Evolutionary conservation across 64 coral and sea anemone species (phyloP), one percentile per base, ranked within the genome.

Genomic region (Montipora foliosa): DNA sequence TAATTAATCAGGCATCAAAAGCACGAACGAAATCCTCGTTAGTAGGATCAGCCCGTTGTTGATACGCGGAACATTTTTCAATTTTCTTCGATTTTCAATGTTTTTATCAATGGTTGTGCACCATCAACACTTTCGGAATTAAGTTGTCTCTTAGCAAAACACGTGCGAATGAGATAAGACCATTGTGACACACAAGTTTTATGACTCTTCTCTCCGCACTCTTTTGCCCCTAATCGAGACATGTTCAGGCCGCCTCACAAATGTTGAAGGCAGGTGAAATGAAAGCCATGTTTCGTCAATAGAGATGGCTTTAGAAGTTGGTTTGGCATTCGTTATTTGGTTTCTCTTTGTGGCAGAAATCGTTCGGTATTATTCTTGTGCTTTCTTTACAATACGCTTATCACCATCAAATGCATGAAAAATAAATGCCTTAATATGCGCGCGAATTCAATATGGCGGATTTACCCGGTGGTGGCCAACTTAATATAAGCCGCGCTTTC

Each of bases 141-240:
- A 10, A 71, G 45, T 86, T 92, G 90, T 92, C 81, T 92, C 90
- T 83, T 64, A 85, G 90, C 72, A 49, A 82, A 92, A 92, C 90
- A 92, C 90, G 90, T 92, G 90, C 11, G 75, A 44, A 17, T 13
- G 17, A 22, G 57, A 76, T 84, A 92, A 83, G 45, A 58, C 90
- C 44, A 92, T 92, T 86, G 72, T 92, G 61, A 11, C 14, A 58
- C 67, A 72, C 6, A 49, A 51, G 17, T 69, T 86, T 48, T 59
- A 44, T 66, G 21, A 86, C 48, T 86, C 66, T 86, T 86, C 82
- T 50, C 46, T 8, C 1, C 8, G 44, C 37, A 71, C 10, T 22
- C 16, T 71, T 47, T 5, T 67, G 11, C 6, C 17, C 20, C 44
- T 50, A 46, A 45, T 84, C 16, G 4, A 67, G 29, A 8, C 37